These are phyloP conservation scores for Vandiemenella viatica DNA, from an alignment of 2,888 invertebrate species.

Conservation along the genomic window DNA sequence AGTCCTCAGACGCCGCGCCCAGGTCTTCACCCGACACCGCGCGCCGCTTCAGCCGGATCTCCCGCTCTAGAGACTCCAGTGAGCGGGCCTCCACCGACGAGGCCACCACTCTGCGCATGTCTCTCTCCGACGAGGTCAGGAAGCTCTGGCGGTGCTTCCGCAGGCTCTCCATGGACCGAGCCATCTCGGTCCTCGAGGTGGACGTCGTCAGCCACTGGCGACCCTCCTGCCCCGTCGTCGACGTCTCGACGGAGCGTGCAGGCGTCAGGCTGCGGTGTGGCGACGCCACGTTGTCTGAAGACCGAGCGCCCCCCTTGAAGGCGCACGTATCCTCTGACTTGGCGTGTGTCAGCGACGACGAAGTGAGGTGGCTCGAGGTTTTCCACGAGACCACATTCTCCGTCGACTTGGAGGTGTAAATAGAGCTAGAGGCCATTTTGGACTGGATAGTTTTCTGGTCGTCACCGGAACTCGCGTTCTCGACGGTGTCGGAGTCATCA, in stretches of 20 bases:
- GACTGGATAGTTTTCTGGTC: too few relatives aligned
- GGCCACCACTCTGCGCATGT: slow-evolving; percentile 37
- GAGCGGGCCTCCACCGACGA: slow-evolving; percentile 32
- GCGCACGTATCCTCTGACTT: too few relatives aligned
- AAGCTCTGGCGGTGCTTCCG: slow-evolving; percentile 46
- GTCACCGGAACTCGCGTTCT: too few relatives aligned
- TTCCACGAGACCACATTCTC: too few relatives aligned
- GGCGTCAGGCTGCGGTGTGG: not conserved
- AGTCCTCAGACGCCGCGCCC: slow-evolving; percentile 28
- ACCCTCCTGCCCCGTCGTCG: slow-evolving; percentile 10
- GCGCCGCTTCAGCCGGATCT: slow-evolving; percentile 38
- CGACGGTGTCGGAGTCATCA: too few relatives aligned
- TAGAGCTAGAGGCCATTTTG: too few relatives aligned
- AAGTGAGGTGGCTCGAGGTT: too few relatives aligned
- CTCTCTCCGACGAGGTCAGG: slow-evolving; percentile 47
- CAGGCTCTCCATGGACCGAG: slow-evolving; percentile 51
- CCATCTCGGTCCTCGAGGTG: slow-evolving; percentile 7
- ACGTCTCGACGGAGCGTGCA: slow-evolving; percentile 1
- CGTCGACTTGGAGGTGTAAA: too few relatives aligned
- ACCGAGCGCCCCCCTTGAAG: too few relatives aligned
- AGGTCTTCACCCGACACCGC: slow-evolving; percentile 44
- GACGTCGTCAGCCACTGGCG: slow-evolving; percentile 11
- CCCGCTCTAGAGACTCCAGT: slow-evolving; percentile 38
- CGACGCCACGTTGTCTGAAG: not conserved
- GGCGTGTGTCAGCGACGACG: too few relatives aligned